Conservation (phyloP, 1,140 invertebrate species). For the Drosophila chauvacae region DNA sequence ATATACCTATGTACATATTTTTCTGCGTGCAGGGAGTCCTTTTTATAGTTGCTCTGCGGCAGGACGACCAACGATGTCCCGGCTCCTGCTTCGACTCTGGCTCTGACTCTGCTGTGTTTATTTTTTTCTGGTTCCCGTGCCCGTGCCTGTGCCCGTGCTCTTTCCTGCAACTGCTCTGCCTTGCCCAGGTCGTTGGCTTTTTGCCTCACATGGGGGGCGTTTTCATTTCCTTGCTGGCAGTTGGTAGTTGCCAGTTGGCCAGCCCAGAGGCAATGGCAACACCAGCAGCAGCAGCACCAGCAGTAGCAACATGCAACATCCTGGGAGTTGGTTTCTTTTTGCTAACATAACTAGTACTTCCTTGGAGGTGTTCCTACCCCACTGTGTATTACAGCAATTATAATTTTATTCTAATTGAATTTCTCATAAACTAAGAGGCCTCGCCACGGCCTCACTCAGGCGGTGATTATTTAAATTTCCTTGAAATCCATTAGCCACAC, state of each 20-base stretch:
- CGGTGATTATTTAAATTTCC: constrained; percentile 29
- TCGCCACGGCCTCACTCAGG: constrained; percentile 21
- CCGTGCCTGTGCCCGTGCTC: constrained; percentile 4
- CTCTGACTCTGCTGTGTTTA: constrained; percentile 51
- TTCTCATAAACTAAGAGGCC: constrained; percentile 68
- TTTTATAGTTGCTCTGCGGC: constrained; percentile 58
- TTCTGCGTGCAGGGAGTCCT: constrained; percentile 13
- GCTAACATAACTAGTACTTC: not conserved
- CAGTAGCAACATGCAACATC: constrained; percentile 44
- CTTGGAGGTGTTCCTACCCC: constrained; percentile 11
- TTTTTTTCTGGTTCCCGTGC: constrained; percentile 47
- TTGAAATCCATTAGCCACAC: constrained; percentile 28
- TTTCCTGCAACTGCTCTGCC: constrained; percentile 14
- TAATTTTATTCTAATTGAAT: constrained; percentile 71
- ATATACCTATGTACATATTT: not conserved
- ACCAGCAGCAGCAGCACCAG: constrained; percentile 33
- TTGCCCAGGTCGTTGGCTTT: constrained; percentile 76
- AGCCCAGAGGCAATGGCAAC: constrained; percentile 53
- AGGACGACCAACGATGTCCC: constrained; percentile 48
- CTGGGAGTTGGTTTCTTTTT: constrained; percentile 17
- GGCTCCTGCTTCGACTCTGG: constrained; percentile 28
- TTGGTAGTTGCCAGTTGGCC: constrained; percentile 44
- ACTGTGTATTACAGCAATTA: constrained; percentile 57
- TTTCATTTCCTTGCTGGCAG: constrained; percentile 70
- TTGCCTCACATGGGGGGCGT: constrained; percentile 74